Evolutionary conservation across 2,888 invertebrate genomes (phyloP), one percentile per base, ranked within the genome.

Genomic region (Thecocarcelia acutangulata): DNA sequence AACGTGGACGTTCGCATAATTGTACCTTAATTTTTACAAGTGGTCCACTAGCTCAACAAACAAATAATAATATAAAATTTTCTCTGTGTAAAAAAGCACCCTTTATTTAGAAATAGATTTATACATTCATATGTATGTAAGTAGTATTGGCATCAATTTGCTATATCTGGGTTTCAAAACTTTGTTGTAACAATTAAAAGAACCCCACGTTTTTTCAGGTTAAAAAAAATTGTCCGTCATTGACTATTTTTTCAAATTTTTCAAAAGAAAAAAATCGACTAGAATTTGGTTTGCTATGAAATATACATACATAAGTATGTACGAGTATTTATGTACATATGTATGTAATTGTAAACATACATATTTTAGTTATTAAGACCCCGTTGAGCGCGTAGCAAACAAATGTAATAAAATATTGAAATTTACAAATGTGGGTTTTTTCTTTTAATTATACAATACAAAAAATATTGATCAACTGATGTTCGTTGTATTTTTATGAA

Each of bases 171-270:
- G 12, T 33, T 13, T 46, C 21, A 46, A 58, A 58, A 9, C 33
- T 5, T 33, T 50, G 56, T 74, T 69, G 73, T 74, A 74, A 50
- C 48, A 69, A 69, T 37, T 28, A 54, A 69, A 46, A 21, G 15
- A 54, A 52, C 13, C 40, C 21, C 61, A 61, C 59, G 42, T 54
- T 24, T 40, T 48, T 9, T 33, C 33, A 58, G 40, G 13, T 48
- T 24, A 40, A 48, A 74, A 40, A 48, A 74, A 75, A 37, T 70
- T 72, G 72, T 66, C 13, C 48, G 72, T 80, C 80, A 80, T 76
- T 72, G 52, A 76, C 44, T 19, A 68, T 59, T 54, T 52, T 40
- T 9, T 8, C 13, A 12, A 24, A 17, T n/a, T 44, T 28, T 12
- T 12, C 6, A 37, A 13, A 50, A 70, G 24, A 75, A 70, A 59